Conservation (phyloP, 2,888 invertebrate genomes). For the Agrochola litura region DNA sequence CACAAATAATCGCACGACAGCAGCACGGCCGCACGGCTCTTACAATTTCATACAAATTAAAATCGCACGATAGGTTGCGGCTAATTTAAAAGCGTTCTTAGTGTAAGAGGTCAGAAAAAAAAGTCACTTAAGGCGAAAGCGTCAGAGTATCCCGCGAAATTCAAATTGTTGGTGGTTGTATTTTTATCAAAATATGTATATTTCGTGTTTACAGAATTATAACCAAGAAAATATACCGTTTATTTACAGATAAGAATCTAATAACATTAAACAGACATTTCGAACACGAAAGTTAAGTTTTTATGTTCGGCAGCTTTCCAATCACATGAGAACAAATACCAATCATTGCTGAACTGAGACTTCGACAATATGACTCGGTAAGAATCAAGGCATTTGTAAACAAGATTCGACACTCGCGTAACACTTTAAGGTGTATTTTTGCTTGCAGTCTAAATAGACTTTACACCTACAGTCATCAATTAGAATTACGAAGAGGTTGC, state of each 20-base stretch:
- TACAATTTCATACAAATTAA: neutral
- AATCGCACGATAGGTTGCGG: neutral
- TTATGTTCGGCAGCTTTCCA: neutral
- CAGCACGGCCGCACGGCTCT: neutral
- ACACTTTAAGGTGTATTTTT: neutral
- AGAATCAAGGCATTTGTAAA: neutral
- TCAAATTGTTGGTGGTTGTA: too few species aligned
- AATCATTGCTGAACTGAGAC: slow-evolving; percentile 1
- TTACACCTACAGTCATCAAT: slow-evolving; percentile 2
- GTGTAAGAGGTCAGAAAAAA: neutral
- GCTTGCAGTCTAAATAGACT: neutral
- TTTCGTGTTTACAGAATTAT: too few species aligned
- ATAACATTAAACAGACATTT: neutral
- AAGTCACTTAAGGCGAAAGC: neutral
- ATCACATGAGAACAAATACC: slow-evolving; percentile 12
- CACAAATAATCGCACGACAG: neutral
- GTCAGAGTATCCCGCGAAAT: too few species aligned
- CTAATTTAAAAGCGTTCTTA: neutral
- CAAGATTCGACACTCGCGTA: neutral
- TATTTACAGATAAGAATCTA: slow-evolving; percentile 3
- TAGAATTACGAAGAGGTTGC: neutral
- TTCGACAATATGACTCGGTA: neutral
- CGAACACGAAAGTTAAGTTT: neutral
- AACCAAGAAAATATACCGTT: neutral
- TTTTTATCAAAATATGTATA: too few species aligned